Conservation (phyloP, 1,140 invertebrate genomes). For the Periplaneta americana region DNA sequence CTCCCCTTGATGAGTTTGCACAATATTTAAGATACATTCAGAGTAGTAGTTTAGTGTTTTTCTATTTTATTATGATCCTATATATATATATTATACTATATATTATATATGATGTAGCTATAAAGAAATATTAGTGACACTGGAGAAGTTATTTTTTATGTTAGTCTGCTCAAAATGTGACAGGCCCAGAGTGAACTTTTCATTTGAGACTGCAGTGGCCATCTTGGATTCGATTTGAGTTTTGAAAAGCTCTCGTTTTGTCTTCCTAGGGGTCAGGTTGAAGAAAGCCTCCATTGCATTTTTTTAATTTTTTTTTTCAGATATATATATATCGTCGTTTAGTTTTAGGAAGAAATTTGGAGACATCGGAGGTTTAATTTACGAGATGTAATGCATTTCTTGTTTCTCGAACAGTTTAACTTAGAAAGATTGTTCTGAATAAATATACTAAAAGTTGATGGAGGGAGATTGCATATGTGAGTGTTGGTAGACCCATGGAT, state of each 20-base stretch:
- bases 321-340: not conserved
- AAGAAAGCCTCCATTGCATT: slow-evolving; percentile 17
- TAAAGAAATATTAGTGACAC: slow-evolving; percentile 27
- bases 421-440: not conserved
- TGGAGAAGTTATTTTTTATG: slow-evolving; percentile 29
- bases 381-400: not conserved
- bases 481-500: slow-evolving; percentile 1
- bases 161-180: slow-evolving; percentile 27
- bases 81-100: slow-evolving; percentile 27
- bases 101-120: slow-evolving; percentile 26
- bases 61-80: slow-evolving; percentile 31
- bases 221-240: slow-evolving; percentile 16
- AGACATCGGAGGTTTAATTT: not conserved
- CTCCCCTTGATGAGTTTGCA: slow-evolving; percentile 22
- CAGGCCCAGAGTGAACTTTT: slow-evolving; percentile 22
- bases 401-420: not conserved
- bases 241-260: slow-evolving; percentile 14
- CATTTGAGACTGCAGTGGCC: slow-evolving; percentile 19
- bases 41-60: slow-evolving; percentile 29
- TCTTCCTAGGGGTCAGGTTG: slow-evolving; percentile 13
- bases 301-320: slow-evolving; percentile 20
- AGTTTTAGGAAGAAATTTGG: slow-evolving; percentile 1
- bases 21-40: slow-evolving; percentile 25
- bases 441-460: not conserved
- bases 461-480: not conserved